These are phyloP conservation scores for Diplodus puntazzo DNA, from an alignment of 2,797 vertebrate species.

Conservation along the genomic window DNA sequence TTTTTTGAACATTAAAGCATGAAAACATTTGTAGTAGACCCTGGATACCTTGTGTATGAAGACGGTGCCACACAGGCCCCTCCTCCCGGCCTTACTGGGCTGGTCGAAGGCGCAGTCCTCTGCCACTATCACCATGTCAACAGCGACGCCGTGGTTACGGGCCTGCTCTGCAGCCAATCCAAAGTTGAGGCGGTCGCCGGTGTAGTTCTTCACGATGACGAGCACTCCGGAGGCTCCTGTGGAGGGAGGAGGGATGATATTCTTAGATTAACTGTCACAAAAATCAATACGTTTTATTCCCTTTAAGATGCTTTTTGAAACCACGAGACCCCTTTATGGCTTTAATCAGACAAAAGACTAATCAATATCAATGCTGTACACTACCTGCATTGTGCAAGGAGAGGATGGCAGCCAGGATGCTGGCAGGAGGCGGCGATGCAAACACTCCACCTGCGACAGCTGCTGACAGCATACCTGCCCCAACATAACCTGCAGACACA, in stretches of 20 bases:
- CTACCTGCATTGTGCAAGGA: conserved; percentile 85
- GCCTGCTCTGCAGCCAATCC: conserved; percentile 93
- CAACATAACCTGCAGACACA: conserved; percentile 88
- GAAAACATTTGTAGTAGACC: too few relatives aligned
- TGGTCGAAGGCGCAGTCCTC: conserved; percentile 92
- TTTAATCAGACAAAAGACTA: neutral
- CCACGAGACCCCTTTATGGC: neutral
- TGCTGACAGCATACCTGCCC: conserved; percentile 93
- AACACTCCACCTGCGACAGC: conserved; percentile 93
- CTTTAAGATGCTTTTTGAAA: neutral
- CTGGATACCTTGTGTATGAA: conserved; percentile 92
- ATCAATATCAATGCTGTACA: too few relatives aligned
- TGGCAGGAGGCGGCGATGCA: conserved; percentile 92
- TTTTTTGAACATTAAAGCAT: too few relatives aligned
- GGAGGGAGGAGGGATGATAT: neutral
- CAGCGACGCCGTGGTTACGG: conserved; percentile 81
- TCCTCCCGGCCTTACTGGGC: conserved; percentile 90
- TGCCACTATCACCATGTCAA: conserved; percentile 91
- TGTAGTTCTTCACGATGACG: conserved; percentile 97
- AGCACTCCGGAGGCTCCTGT: conserved; percentile 89
- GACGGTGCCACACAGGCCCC: conserved; percentile 93
- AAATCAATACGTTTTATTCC: neutral
- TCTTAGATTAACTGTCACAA: neutral
- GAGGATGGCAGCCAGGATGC: conserved; percentile 91
- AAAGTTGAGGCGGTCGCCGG: conserved; percentile 95